phyloP scores from a whole-genome alignment of 2,113 vertebrate species.

The Athene noctua region DNA sequence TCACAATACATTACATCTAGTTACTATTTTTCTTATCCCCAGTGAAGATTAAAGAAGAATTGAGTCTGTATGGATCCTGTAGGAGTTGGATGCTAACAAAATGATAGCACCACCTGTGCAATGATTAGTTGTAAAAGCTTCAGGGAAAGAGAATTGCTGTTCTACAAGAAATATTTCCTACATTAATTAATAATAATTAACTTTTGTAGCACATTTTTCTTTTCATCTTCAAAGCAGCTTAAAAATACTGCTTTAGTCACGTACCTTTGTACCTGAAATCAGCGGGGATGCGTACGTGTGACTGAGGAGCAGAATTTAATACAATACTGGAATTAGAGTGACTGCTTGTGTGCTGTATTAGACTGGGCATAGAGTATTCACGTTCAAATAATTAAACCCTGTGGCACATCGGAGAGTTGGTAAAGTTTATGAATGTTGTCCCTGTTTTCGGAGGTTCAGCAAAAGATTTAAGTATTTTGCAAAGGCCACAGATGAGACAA shows the following conservation, averaged over 20 bases:
- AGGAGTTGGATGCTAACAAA: not conserved
- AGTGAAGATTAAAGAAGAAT: not conserved
- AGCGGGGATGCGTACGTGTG: not conserved
- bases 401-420: not conserved
- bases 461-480: not conserved
- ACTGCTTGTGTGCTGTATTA: not conserved
- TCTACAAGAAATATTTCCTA: not conserved
- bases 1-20: not conserved
- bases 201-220: not conserved
- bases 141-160: not conserved
- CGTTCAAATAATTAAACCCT: not conserved
- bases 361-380: not conserved
- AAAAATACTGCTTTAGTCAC: not conserved
- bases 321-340: not conserved
- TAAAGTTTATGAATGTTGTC: not conserved
- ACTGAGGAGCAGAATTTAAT: not conserved
- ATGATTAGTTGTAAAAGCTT: not conserved
- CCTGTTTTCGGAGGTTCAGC: not conserved
- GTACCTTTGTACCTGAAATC: not conserved
- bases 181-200: not conserved
- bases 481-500: not conserved
- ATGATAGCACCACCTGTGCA: not conserved
- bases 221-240: not conserved
- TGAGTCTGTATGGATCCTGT: not conserved
- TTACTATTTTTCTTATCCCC: not conserved